Conservation (phyloP, 35 echinoderm and acorn worm species). For the Strongylocentrotus purpuratus region DNA sequence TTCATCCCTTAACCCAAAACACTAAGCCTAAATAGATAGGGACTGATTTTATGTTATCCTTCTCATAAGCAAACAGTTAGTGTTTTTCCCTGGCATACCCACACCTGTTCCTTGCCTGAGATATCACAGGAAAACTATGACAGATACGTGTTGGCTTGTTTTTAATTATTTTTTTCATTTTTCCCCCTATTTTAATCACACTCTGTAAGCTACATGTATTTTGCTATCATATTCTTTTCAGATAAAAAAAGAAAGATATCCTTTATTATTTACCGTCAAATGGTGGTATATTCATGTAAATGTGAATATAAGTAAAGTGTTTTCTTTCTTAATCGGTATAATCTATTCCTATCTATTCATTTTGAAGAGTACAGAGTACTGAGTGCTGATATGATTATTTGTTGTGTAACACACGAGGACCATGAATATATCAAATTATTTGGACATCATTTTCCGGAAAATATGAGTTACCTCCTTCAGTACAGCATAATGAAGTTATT, state of each 20-base stretch:
- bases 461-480: background rate
- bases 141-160: background rate
- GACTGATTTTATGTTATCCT: background rate
- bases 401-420: no score
- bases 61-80: constrained; percentile 10
- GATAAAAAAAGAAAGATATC: no score
- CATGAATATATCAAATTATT: no score
- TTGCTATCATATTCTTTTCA: no score
- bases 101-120: background rate
- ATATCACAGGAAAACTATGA: background rate
- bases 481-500: no score
- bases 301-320: no score
- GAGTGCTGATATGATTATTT: no score
- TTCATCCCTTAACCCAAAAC: constrained; percentile 1
- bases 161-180: background rate
- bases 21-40: background rate
- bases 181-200: background rate
- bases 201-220: background rate
- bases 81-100: background rate
- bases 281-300: no score
- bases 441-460: background rate
- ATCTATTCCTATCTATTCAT: no score
- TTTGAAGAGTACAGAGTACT: no score
- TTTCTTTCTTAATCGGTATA: no score
- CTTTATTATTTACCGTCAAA: no score